Conservation (phyloP, 2,113 vertebrate genomes). For the Haemorhous mexicanus region DNA sequence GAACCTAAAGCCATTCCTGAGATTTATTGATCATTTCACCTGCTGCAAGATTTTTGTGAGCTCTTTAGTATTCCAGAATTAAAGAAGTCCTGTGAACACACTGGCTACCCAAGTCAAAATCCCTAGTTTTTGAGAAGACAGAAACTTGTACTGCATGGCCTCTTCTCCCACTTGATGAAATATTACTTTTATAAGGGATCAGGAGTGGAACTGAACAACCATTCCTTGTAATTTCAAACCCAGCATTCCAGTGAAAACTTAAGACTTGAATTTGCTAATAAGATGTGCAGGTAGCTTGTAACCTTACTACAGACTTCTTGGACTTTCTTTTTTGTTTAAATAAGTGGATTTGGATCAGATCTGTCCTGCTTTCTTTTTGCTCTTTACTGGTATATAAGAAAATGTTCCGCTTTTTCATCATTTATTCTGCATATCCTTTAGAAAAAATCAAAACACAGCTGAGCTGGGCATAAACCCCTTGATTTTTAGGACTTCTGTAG, state of each 20-base stretch:
- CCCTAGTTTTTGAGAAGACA: background rate
- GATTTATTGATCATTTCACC: background rate
- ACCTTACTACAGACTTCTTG: background rate
- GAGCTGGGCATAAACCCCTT: background rate
- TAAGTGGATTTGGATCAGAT: background rate
- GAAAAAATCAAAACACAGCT: background rate
- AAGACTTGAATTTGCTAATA: background rate
- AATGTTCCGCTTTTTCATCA: background rate
- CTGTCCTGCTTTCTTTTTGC: background rate
- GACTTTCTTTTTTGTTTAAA: background rate
- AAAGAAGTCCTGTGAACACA: background rate
- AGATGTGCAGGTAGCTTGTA: background rate
- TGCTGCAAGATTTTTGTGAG: background rate
- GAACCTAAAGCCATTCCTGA: background rate
- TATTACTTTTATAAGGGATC: background rate
- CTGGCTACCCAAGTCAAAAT: background rate
- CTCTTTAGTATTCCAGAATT: background rate
- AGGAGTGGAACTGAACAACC: background rate
- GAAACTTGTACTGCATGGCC: background rate
- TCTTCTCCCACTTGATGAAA: background rate
- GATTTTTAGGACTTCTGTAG: background rate
- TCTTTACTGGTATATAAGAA: background rate
- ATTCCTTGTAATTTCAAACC: background rate
- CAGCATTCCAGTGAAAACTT: background rate
- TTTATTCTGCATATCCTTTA: background rate